Evolutionary conservation across 1,140 invertebrate species (phyloP), one percentile per base, ranked within the genome.

Genomic region (Papilio xuthus): DNA sequence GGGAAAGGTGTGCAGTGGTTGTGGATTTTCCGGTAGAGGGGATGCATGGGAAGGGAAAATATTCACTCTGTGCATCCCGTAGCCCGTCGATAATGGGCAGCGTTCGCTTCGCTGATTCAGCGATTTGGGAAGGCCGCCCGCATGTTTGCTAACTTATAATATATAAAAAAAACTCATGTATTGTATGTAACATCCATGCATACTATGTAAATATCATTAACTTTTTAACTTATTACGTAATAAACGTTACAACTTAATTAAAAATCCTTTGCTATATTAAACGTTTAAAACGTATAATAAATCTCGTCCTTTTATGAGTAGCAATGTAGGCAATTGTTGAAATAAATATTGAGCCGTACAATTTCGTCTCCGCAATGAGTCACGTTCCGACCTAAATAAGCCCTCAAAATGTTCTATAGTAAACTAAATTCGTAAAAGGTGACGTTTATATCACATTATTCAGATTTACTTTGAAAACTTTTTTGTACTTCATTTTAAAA

Each of bases 271-370:
- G 23, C 56, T 60, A 4, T 13, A 60, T 26, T 60, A 4, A 26
- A 60, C 23, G 56, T 26, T 60, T 60, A 23, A 1, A n/a, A 23
- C 26, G 56, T 60, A 26, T 60, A 60, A 60, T 26, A 60, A 60
- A 26, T 60, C 56, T 60, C 20, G 56, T 15, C 23, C 56, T 26
- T 26, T 60, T 60, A 60, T 60, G 56, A 60, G 56, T 26, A 60
- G 56, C 56, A 74, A 53, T 73, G 71, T 74, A 44, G 72, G 72
- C 72, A 50, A 53, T 74, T 74, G 72, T 74, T 74, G n/a, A 74
- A 74, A 53, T 74, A 74, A 74, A 74, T 74, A 74, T 50, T 74
- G 15, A 15, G 26, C 26, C n/a, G 44, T 15, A 53, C 44, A 15
- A 74, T 74, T 74, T 44, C 44, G 72, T 50, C 42, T 73, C 23